phyloP scores from a whole-genome alignment of 2,797 vertebrate species.

The Spheniscus humboldti region DNA sequence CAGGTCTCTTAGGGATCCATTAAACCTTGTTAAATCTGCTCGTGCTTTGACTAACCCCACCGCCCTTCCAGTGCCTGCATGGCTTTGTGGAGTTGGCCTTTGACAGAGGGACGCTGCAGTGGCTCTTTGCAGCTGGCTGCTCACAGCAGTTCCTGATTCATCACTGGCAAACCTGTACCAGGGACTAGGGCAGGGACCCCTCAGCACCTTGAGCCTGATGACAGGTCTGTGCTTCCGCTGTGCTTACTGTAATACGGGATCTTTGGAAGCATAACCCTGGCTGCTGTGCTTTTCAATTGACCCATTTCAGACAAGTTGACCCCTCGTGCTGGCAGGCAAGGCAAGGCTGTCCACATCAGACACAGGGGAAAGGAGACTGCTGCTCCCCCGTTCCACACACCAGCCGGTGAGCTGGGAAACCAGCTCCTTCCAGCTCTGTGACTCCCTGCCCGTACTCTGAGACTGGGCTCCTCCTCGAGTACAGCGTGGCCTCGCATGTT shows the following conservation, averaged over 20 bases:
- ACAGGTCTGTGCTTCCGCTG: not conserved
- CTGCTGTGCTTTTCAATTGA: not conserved
- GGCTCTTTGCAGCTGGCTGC: not conserved
- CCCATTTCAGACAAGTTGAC: not conserved
- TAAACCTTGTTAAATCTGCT: not conserved
- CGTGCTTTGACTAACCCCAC: not conserved
- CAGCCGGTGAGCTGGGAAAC: not conserved
- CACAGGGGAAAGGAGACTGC: accelerated
- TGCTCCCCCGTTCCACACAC: not conserved
- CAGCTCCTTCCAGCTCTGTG: not conserved
- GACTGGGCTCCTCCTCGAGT: not conserved
- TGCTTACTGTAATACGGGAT: not conserved
- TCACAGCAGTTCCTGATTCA: not conserved
- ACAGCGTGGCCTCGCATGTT: accelerated
- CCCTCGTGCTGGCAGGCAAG: not conserved
- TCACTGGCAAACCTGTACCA: not conserved
- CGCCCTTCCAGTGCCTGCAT: accelerated
- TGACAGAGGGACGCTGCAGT: not conserved
- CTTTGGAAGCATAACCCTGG: not conserved
- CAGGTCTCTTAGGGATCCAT: not conserved
- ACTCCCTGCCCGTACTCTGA: not conserved
- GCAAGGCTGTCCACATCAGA: not conserved
- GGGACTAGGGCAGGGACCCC: not conserved
- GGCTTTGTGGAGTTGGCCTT: not conserved
- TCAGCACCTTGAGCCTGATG: not conserved